phyloP scores from a whole-genome alignment of 1,140 invertebrate species.

The Calephelis virginiensis region DNA sequence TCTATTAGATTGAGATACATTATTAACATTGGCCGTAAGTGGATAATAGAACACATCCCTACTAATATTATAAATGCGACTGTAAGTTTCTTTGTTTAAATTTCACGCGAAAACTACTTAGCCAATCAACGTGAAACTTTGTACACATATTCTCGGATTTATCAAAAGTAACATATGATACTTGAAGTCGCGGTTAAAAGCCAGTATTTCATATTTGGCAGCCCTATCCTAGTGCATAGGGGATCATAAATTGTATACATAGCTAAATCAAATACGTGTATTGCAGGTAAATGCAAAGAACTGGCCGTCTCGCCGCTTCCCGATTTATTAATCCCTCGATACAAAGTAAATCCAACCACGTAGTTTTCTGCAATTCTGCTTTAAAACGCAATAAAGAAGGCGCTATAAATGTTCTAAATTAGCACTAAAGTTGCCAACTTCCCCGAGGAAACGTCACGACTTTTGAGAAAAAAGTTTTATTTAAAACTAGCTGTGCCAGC shows the following conservation, averaged over 20 bases:
- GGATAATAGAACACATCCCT: too few relatives aligned
- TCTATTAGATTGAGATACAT: too few relatives aligned
- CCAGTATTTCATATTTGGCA: background rate
- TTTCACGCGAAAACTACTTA: too few relatives aligned
- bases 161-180: too few relatives aligned
- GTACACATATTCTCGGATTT: too few relatives aligned
- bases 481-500: background rate
- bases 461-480: conserved; percentile 15
- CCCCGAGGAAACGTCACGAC: conserved; percentile 7
- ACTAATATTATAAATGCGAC: too few relatives aligned
- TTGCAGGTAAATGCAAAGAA: conserved; percentile 49
- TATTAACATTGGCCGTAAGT: too few relatives aligned
- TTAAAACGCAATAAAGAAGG: conserved; percentile 19
- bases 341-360: conserved; percentile 20
- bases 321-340: conserved; percentile 18
- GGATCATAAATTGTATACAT: conserved; percentile 46
- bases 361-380: conserved; percentile 14
- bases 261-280: conserved; percentile 69
- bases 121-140: too few relatives aligned
- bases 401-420: conserved; percentile 17
- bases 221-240: conserved; percentile 19
- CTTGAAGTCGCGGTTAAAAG: too few relatives aligned
- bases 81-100: too few relatives aligned
- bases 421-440: conserved; percentile 15
- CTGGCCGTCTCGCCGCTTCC: conserved; percentile 25